Evolutionary conservation across 2,113 vertebrate genomes (phyloP).

Genomic region (Pleuronectes platessa): DNA sequence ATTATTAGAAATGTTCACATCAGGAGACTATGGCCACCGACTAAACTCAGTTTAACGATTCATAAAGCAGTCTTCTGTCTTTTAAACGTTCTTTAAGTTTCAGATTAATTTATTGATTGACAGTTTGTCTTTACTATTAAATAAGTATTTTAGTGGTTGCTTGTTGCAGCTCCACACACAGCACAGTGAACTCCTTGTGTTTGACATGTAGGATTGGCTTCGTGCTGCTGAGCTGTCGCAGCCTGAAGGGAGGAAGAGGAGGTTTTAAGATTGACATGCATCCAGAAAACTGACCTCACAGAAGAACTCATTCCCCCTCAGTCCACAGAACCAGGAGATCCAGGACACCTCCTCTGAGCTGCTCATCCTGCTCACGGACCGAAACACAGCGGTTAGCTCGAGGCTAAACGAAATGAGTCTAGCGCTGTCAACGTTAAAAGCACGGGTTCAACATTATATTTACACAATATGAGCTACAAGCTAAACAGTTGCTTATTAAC

Average conservation of each 20-base stretch:
- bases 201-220: too few species aligned
- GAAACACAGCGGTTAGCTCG: not conserved
- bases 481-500: not conserved
- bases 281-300: slow-evolving; percentile 84
- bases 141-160: too few species aligned
- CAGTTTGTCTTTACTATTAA: too few species aligned
- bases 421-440: not conserved
- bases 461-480: not conserved
- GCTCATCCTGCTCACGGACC: slow-evolving; percentile 84
- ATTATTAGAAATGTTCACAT: not conserved
- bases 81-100: too few species aligned
- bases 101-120: too few species aligned
- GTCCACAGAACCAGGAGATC: slow-evolving; percentile 96
- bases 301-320: slow-evolving; percentile 93
- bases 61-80: not conserved
- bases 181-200: too few species aligned
- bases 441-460: not conserved
- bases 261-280: not conserved
- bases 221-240: too few species aligned
- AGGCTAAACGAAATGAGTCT: not conserved
- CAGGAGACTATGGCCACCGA: too few species aligned
- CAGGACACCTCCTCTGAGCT: slow-evolving; percentile 95
- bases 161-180: too few species aligned
- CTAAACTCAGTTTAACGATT: not conserved
- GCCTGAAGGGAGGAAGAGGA: not conserved